These are phyloP conservation scores for Idris sp. DNA, from an alignment of 1,140 invertebrate genomes.

Conservation along the genomic window DNA sequence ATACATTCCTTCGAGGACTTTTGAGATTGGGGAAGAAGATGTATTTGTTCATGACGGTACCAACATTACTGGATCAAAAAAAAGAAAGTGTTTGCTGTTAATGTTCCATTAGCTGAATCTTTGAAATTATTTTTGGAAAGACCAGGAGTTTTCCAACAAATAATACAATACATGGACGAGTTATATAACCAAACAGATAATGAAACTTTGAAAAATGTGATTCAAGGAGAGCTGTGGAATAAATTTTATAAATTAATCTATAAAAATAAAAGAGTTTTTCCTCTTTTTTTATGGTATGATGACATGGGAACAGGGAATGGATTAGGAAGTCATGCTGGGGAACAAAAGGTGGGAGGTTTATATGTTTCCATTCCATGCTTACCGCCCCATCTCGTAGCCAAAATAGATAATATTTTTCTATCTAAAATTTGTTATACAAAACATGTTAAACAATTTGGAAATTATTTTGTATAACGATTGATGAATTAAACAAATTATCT, in stretches of 20 bases:
- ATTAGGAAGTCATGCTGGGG: too few species aligned
- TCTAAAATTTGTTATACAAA: conserved; percentile 5
- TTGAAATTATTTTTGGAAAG: background rate
- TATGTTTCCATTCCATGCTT: too few species aligned
- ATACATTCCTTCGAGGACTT: background rate
- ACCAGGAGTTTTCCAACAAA: background rate
- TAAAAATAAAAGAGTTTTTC: background rate
- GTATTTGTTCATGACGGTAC: background rate
- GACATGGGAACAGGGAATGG: background rate
- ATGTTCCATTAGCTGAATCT: background rate
- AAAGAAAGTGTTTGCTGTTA: background rate
- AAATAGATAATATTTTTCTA: conserved; percentile 7
- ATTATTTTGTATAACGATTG: background rate
- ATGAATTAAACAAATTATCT: conserved; percentile 5
- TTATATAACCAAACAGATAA: background rate
- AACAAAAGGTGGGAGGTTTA: too few species aligned
- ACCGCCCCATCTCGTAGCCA: too few species aligned
- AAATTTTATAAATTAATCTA: background rate
- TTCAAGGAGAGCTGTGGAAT: background rate
- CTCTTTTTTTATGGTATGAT: background rate
- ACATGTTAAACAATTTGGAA: background rate
- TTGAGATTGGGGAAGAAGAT: background rate
- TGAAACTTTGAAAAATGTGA: background rate
- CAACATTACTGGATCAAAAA: background rate
- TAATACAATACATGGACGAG: background rate